Base-by-base conservation (phyloP, 2,888 invertebrate species). In the Bimastos eiseni region DNA sequence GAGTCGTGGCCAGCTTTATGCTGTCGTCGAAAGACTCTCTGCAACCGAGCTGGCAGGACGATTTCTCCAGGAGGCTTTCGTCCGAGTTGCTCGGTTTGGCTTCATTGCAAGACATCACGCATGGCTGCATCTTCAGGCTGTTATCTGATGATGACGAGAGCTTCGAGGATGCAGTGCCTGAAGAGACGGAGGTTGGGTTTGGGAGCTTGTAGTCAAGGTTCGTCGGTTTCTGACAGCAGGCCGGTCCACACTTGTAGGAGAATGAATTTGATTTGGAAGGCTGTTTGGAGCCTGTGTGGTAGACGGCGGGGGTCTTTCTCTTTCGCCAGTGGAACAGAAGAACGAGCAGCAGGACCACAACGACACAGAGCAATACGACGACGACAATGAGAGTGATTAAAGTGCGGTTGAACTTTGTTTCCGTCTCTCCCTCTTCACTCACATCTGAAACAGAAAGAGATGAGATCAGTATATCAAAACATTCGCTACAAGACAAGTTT, bases 331-430 rank as follows among this genome's bases (percentile, higher is more conserved):
- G 91, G 49, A 38, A 84, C 37, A 41, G 83, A n/a, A 44, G 89
- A 36, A 90, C 17, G 88, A 44, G 88, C 33, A 91, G 89, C 83
- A 91, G 89, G n/a, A 90, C 38, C 19, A 44, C 86, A 5, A 91
- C 33, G 84, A 90, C 33, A 33, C 90, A 19, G 34, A 90, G 70
- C 5, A 91, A 33, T 15, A 90, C 33, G 36, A 91, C 36, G 37
- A 41, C 36, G 83, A 89, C 37, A 33, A 89, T n/a, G 41, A 91
- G 89, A 38, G 24, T 33, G 8, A 84, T 19, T 33, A 84, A 33
- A 33, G 90, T 70, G 19, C 33, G 90, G 90, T 90, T 37, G 41
- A 41, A 37, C 17, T 89, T 30, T 38, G 44, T 38, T 30, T 55
- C 55, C 2, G 55, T 70, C 70, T 70, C 70, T 70, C n/a, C 70